These are phyloP conservation scores for Corapipo altera DNA, from an alignment of 2,113 vertebrate genomes.

Conservation along the genomic window DNA sequence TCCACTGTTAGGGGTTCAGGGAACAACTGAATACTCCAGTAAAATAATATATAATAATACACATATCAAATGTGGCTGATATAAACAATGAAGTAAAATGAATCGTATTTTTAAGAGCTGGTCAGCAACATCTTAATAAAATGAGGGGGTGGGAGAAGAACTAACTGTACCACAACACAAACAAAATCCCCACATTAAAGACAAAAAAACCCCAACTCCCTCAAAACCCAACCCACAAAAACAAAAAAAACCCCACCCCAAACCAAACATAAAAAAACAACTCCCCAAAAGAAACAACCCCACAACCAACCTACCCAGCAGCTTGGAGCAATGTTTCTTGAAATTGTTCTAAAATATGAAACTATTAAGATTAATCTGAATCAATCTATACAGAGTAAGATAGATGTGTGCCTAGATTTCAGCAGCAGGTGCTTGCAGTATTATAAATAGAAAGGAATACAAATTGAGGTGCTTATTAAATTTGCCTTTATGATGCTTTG, in stretches of 20 bases:
- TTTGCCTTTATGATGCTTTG: conserved; percentile 58
- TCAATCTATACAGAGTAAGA: conserved; percentile 1
- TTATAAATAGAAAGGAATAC: conserved; percentile 52
- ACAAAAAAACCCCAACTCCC: neutral
- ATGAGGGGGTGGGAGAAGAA: neutral
- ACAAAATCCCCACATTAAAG: neutral
- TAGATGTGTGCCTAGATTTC: conserved; percentile 11
- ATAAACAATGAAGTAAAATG: neutral
- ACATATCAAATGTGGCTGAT: neutral
- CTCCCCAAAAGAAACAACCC: neutral
- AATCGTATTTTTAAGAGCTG: neutral
- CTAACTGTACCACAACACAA: neutral
- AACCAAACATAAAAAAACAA: neutral
- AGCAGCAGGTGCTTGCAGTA: conserved; percentile 27
- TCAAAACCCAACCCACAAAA: no score
- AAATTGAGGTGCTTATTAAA: conserved; percentile 53
- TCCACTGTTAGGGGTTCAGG: neutral
- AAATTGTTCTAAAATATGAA: neutral
- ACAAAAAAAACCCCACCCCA: no score
- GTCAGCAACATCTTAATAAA: neutral
- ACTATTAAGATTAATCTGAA: neutral
- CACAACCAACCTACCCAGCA: neutral
- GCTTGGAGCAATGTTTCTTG: neutral
- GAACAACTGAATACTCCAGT: neutral
- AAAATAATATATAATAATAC: neutral